These are phyloP conservation scores for Discoglossus pictus DNA, from an alignment of 2,797 vertebrate species.

Conservation along the genomic window DNA sequence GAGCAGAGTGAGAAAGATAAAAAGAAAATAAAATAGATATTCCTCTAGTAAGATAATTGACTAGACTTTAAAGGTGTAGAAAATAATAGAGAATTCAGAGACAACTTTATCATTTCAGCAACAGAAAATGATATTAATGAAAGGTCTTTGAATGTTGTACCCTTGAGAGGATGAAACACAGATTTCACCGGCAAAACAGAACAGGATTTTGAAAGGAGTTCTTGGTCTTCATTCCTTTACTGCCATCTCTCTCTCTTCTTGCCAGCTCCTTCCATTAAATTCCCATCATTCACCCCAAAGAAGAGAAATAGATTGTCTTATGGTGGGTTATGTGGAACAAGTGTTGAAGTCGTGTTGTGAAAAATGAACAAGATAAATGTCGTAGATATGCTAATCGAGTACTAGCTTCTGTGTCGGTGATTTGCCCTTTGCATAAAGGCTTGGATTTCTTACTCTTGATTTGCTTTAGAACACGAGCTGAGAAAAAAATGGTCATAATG, in stretches of 20 bases:
- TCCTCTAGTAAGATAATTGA: too few species aligned
- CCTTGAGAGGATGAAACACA: not conserved
- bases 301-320: conserved; percentile 43
- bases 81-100: too few species aligned
- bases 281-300: conserved; percentile 8
- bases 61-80: too few species aligned
- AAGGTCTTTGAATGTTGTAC: too few species aligned
- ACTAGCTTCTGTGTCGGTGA: conserved; percentile 60
- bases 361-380: conserved; percentile 70
- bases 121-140: too few species aligned
- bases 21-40: too few species aligned
- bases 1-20: too few species aligned
- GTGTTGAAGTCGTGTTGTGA: conserved; percentile 57
- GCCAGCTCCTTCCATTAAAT: conserved; percentile 18
- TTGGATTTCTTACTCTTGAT: conserved; percentile 67
- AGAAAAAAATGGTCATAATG: conserved; percentile 79
- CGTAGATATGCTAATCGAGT: conserved; percentile 67
- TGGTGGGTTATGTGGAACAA: conserved; percentile 65
- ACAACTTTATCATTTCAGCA: too few species aligned
- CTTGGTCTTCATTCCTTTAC: not conserved
- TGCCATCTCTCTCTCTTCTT: not conserved
- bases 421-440: conserved; percentile 65
- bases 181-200: not conserved
- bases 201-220: not conserved
- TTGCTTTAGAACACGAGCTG: conserved; percentile 75